Evolutionary conservation across 2,888 invertebrate genomes (phyloP).

Genomic region (Parthenolecanium corni): DNA sequence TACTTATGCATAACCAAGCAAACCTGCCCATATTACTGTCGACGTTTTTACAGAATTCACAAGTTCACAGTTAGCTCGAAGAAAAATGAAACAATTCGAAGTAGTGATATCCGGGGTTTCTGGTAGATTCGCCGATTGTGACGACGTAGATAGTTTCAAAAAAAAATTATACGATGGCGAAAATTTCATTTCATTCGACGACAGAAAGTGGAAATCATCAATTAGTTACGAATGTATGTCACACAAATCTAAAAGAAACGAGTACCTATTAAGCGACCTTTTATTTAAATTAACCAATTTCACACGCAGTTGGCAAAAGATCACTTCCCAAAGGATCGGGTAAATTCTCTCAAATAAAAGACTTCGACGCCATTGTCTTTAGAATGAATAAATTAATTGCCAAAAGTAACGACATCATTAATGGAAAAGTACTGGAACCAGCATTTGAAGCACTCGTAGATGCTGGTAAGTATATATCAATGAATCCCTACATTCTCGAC

Average conservation of each 20-base stretch:
- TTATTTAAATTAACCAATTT: not conserved
- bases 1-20: no score
- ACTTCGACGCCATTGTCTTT: conserved; percentile 42
- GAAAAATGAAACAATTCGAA: conserved; percentile 23
- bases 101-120: conserved; percentile 44
- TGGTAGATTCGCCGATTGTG: conserved; percentile 48
- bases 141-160: conserved; percentile 48
- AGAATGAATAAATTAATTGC: conserved; percentile 42
- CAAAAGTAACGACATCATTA: conserved; percentile 42
- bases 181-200: conserved; percentile 26
- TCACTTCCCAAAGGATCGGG: conserved; percentile 38
- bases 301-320: not conserved
- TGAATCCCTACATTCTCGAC: not conserved
- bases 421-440: conserved; percentile 40
- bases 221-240: conserved; percentile 15
- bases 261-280: not conserved
- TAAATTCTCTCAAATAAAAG: conserved; percentile 36
- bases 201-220: conserved; percentile 28
- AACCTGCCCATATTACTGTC: no score
- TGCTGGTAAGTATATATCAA: conserved; percentile 38
- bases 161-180: conserved; percentile 41
- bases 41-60: no score
- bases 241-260: not conserved
- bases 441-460: conserved; percentile 42
- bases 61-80: no score